Percentiles rank a stretch among this genome's conserved stretches.
Evolutionary conservation across 2,113 vertebrate genomes (phyloP).

Genomic region (Globicephala melas): DNA sequence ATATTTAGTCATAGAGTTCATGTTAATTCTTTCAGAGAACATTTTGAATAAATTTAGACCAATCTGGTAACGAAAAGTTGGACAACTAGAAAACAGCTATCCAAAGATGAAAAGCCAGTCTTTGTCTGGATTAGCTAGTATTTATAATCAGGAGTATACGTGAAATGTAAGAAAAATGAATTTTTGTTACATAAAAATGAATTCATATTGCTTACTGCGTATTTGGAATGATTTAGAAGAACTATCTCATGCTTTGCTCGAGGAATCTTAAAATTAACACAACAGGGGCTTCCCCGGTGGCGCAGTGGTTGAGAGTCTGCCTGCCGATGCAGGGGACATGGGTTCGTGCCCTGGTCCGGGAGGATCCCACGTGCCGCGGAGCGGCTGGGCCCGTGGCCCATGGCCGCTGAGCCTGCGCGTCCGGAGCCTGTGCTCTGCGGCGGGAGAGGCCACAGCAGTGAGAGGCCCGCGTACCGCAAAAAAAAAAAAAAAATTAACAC

Average conservation of each 20-base stretch:
- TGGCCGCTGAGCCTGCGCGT: no score
- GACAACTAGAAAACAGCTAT: neutral
- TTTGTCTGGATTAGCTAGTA: neutral
- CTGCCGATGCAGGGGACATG: no score
- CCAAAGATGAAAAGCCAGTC: neutral
- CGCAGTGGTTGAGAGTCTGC: no score
- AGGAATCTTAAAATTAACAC: neutral
- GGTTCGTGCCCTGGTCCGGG: no score
- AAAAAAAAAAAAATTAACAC: neutral
- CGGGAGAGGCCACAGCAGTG: no score
- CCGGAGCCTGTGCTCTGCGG: no score
- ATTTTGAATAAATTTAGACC: neutral
- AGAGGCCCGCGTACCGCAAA: no score
- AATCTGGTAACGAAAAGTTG: neutral
- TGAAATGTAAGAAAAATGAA: neutral
- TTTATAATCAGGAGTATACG: slow-evolving; percentile 26
- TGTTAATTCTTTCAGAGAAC: neutral
- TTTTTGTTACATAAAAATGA: slow-evolving; percentile 25
- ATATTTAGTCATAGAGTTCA: neutral
- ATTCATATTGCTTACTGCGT: neutral
- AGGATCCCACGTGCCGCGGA: no score
- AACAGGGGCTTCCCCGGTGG: neutral
- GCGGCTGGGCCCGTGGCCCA: no score
- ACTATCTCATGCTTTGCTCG: neutral
- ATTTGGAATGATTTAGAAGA: slow-evolving; percentile 29